Evolutionary conservation across 2,888 invertebrate species (phyloP).

Genomic region (Parnassius smintheus): DNA sequence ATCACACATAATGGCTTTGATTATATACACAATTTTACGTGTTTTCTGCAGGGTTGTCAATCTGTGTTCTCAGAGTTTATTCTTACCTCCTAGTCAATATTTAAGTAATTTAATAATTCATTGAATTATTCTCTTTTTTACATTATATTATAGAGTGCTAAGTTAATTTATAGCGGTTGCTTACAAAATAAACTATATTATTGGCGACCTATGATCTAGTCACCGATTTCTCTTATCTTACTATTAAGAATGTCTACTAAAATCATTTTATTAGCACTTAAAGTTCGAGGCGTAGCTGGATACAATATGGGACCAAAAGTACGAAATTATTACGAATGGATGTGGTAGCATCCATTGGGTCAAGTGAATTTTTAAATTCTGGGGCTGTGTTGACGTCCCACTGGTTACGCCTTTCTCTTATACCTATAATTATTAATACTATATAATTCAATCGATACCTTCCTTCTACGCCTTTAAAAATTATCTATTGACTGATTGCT

Average conservation of each 20-base stretch:
- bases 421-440: slow-evolving; percentile 34
- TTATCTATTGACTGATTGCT: slow-evolving; percentile 72
- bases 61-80: slow-evolving; percentile 51
- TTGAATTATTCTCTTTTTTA: slow-evolving; percentile 6
- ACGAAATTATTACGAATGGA: slow-evolving; percentile 41
- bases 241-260: slow-evolving; percentile 41
- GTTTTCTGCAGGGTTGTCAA: slow-evolving; percentile 55
- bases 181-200: slow-evolving; percentile 20
- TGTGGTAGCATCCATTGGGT: slow-evolving; percentile 54
- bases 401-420: slow-evolving; percentile 71
- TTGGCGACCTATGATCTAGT: slow-evolving; percentile 44
- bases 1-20: slow-evolving; percentile 13
- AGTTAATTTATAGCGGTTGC: slow-evolving; percentile 20
- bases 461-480: slow-evolving; percentile 67
- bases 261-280: slow-evolving; percentile 37
- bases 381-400: slow-evolving; percentile 63
- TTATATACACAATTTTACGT: slow-evolving; percentile 35
- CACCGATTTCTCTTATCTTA: slow-evolving; percentile 42
- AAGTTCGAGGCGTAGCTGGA: slow-evolving; percentile 70
- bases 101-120: slow-evolving; percentile 13
- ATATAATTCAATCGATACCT: slow-evolving; percentile 55
- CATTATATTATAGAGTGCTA: slow-evolving; percentile 22
- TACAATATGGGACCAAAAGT: slow-evolving; percentile 67
- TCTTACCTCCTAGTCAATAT: slow-evolving; percentile 27
- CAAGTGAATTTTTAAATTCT: slow-evolving; percentile 42